phyloP scores from a whole-genome alignment of 2,113 vertebrate species.

The Varanus komodoensis region DNA sequence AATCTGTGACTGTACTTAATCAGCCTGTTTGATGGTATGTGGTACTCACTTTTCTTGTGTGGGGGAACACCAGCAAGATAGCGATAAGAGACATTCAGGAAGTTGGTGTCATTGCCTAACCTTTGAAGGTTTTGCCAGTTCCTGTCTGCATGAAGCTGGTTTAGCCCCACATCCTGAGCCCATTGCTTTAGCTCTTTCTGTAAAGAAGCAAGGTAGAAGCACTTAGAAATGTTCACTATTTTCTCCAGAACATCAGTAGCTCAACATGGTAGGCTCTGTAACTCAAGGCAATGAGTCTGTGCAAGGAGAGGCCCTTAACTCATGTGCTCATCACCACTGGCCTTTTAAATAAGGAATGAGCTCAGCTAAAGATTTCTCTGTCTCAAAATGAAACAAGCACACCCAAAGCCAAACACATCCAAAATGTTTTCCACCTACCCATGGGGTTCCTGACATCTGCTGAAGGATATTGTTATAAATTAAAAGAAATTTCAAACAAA shows the following conservation, averaged over 20 bases:
- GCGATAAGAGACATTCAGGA: conserved; percentile 52
- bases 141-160: conserved; percentile 40
- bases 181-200: conserved; percentile 44
- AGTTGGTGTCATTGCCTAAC: conserved; percentile 2
- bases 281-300: background rate
- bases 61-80: conserved; percentile 66
- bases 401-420: background rate
- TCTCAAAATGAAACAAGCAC: background rate
- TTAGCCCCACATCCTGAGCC: conserved; percentile 15
- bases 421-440: background rate
- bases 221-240: background rate
- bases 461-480: background rate
- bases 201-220: conserved; percentile 10
- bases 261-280: background rate
- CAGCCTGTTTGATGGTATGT: background rate
- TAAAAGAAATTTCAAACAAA: background rate
- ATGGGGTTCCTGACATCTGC: background rate
- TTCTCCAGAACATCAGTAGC: background rate
- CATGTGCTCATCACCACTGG: too few relatives aligned
- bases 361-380: background rate
- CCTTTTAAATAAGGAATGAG: background rate
- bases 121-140: conserved; percentile 42
- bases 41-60: conserved; percentile 73
- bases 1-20: background rate
- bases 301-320: background rate